These are phyloP conservation scores for Polydrusus cervinus DNA, from an alignment of 2,888 invertebrate species.

Conservation along the genomic window DNA sequence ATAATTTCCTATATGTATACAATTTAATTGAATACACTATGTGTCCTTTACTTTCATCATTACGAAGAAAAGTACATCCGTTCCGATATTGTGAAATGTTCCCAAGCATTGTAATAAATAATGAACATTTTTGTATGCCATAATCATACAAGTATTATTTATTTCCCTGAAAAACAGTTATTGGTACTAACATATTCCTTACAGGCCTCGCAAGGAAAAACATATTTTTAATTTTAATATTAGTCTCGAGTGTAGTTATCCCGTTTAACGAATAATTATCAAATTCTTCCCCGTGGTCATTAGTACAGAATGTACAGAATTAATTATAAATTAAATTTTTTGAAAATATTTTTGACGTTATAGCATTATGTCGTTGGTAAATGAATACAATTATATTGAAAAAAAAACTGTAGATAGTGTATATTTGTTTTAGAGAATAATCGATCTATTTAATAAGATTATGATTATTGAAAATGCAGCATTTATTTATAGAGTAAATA, in stretches of 20 bases:
- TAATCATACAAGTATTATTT: background rate
- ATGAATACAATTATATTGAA: too few relatives aligned
- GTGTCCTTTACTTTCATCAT: too few relatives aligned
- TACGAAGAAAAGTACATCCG: too few relatives aligned
- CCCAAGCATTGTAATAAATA: too few relatives aligned
- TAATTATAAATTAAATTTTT: too few relatives aligned
- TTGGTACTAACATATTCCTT: slow-evolving; percentile 13
- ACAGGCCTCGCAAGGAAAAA: slow-evolving; percentile 11
- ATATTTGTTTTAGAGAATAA: background rate
- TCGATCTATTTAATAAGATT: too few relatives aligned
- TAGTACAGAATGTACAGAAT: background rate
- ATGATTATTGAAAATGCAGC: too few relatives aligned
- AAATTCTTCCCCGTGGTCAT: background rate
- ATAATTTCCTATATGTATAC: too few relatives aligned
- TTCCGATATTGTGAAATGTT: too few relatives aligned
- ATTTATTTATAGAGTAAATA: background rate
- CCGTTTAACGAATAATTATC: background rate
- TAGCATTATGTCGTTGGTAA: background rate
- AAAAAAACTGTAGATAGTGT: background rate
- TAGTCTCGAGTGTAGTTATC: slow-evolving; percentile 5
- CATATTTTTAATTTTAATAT: slow-evolving; percentile 10
- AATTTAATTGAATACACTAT: too few relatives aligned
- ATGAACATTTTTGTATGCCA: too few relatives aligned
- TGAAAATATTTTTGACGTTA: background rate
- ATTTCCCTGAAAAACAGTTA: background rate